Evolutionary conservation across 2,888 invertebrate species (phyloP).

Genomic region (Siphlonurus alternatus): DNA sequence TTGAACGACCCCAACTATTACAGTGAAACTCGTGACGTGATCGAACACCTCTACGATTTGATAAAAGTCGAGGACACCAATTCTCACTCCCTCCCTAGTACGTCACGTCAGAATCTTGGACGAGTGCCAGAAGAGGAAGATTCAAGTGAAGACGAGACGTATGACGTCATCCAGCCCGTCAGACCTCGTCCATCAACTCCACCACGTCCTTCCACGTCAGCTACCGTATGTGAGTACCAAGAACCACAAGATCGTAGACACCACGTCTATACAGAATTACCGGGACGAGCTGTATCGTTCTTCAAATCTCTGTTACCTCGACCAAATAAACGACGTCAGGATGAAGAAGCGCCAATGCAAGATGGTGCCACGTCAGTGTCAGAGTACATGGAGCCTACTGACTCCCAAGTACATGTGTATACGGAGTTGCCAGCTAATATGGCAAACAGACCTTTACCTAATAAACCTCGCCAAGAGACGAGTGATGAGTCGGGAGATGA

Average conservation of each 20-base stretch:
- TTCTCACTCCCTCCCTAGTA: constrained; percentile 27
- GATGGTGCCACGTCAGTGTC: constrained; percentile 27
- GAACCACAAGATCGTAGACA: constrained; percentile 26
- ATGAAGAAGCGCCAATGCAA: constrained; percentile 25
- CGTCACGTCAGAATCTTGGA: constrained; percentile 20
- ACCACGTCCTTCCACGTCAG: neutral
- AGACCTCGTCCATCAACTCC: constrained; percentile 9
- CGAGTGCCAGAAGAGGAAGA: constrained; percentile 22
- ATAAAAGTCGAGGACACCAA: constrained; percentile 53
- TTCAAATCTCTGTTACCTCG: neutral
- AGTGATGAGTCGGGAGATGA: constrained; percentile 6
- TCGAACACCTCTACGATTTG: constrained; percentile 56
- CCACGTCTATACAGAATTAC: constrained; percentile 46
- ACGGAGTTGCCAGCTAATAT: constrained; percentile 39
- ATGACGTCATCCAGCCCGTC: constrained; percentile 37
- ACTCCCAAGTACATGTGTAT: constrained; percentile 35
- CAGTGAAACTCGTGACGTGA: constrained; percentile 56
- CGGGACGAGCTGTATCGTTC: constrained; percentile 22
- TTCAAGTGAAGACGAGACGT: constrained; percentile 37
- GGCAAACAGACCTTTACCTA: constrained; percentile 50
- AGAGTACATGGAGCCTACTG: constrained; percentile 38
- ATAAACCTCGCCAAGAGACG: constrained; percentile 35
- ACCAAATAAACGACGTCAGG: neutral
- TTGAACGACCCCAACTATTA: constrained; percentile 55
- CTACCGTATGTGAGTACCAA: constrained; percentile 26